phyloP scores from a whole-genome alignment of 2,888 invertebrate genomes.

The Zaprionus obscuricornis region DNA sequence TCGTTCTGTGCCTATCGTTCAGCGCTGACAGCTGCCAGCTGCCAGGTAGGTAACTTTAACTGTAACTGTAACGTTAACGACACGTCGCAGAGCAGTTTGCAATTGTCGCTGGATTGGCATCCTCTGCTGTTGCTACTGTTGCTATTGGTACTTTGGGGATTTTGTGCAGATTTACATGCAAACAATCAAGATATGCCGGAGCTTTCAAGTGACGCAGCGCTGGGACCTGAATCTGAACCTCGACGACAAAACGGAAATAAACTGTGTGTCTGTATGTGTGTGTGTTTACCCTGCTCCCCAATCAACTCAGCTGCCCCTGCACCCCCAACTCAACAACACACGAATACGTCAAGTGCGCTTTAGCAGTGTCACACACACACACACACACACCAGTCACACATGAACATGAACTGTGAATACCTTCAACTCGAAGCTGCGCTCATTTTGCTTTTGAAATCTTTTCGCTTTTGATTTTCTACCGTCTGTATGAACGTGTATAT shows the following conservation, averaged over 20 bases:
- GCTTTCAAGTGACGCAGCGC: slow-evolving; percentile 69
- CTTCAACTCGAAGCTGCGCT: too few relatives aligned
- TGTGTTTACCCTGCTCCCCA: slow-evolving; percentile 7
- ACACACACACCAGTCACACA: slow-evolving; percentile 1
- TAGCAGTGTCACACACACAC: slow-evolving; percentile 32
- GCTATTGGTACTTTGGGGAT: slow-evolving; percentile 74
- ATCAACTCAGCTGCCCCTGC: slow-evolving; percentile 49
- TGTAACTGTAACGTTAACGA: slow-evolving; percentile 34
- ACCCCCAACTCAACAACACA: too few relatives aligned
- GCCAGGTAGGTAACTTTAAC: too few relatives aligned
- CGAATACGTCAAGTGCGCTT: slow-evolving; percentile 69
- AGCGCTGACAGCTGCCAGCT: slow-evolving; percentile 20
- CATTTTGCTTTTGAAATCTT: slow-evolving; percentile 61
- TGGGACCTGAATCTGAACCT: slow-evolving; percentile 60
- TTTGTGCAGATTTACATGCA: slow-evolving; percentile 79
- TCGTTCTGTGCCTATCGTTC: slow-evolving; percentile 12
- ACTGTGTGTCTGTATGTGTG: background rate
- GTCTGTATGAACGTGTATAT: background rate
- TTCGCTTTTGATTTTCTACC: slow-evolving; percentile 67
- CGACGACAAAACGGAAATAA: background rate
- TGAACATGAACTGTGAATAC: background rate
- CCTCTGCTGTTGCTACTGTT: slow-evolving; percentile 43
- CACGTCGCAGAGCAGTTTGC: slow-evolving; percentile 39
- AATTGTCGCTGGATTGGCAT: slow-evolving; percentile 33
- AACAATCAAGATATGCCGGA: slow-evolving; percentile 76